Evolutionary conservation across 1,140 invertebrate genomes (phyloP).

Genomic region (Metopolophium dirhodum): DNA sequence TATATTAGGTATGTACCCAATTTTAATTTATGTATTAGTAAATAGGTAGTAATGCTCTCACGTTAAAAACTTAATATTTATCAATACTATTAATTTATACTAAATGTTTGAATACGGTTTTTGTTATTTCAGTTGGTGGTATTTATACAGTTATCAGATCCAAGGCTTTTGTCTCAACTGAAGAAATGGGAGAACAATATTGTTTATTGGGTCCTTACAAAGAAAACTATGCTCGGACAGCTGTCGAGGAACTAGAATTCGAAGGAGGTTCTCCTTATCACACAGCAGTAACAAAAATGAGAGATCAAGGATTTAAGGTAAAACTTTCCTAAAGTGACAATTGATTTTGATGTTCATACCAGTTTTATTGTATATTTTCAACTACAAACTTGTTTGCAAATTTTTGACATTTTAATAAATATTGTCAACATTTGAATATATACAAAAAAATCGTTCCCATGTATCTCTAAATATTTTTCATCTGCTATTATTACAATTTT

Average conservation of each 20-base stretch:
- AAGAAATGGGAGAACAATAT: conserved; percentile 98
- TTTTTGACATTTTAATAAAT: too few species aligned
- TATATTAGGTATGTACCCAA: too few species aligned
- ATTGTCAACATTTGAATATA: too few species aligned
- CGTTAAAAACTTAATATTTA: background rate
- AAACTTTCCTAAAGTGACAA: conserved; percentile 21
- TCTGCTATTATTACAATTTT: too few species aligned
- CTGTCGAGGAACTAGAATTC: conserved; percentile 94
- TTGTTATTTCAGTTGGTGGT: conserved; percentile 80
- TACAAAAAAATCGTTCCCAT: too few species aligned
- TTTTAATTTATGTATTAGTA: background rate
- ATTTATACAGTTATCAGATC: conserved; percentile 99
- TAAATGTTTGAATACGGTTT: background rate
- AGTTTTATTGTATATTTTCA: background rate
- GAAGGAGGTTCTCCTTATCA: conserved; percentile 77
- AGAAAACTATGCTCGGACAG: conserved; percentile 89
- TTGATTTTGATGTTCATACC: background rate
- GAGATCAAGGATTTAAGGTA: conserved; percentile 90
- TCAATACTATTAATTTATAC: background rate
- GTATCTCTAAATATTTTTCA: too few species aligned
- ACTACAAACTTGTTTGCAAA: too few species aligned
- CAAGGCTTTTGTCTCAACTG: conserved; percentile 96
- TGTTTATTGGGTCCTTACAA: conserved; percentile 94
- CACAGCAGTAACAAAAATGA: conserved; percentile 80
- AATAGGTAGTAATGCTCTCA: background rate